Evolutionary conservation across 1,140 invertebrate genomes (phyloP), one percentile per base, ranked within the genome.

Genomic region (Tetramorium simillimum): DNA sequence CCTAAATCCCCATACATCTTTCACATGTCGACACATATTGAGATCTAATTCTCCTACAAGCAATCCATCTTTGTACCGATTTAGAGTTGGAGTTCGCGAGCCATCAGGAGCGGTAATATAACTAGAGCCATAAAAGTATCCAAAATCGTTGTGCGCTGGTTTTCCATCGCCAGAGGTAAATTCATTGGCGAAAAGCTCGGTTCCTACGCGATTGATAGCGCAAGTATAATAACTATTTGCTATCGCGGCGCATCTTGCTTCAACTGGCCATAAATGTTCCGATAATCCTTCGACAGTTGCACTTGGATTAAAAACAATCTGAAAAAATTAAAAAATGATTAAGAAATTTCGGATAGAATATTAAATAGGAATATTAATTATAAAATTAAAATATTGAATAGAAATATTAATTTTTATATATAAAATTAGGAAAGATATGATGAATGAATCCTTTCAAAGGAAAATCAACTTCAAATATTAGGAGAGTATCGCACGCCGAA

Each of bases 271-370:
- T 67, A 99, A 94, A 1, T 99, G 98, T 95, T 99, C 99, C 95
- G 99, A 99, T 53, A 97, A 96, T 58, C 95, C 95, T 2, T 96
- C 96, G 16, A 96, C 97, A 16, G 99, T 99, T n/a, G 99, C 99
- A 6, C 98, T 99, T 24, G 99, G 99, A 96, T 99, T 99, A 93
- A 99, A 99, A 0, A 99, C 99, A 85, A 99, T 99, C 96, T 95
- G 60, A 9, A 89, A 88, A 49, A 49, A 40, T 56, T 14, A 70
- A 43, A 24, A 53, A 14, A 46, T 78, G 28, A 33, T 37, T n/a
- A 14, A 63, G 12, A 37, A 33, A 37, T 5, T 37, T 6, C 3
- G 5, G 1, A 49, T 46, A 33, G 46, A 18, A 24, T 43, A 28
- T 76, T 1, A 10, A 76, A 33, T 65, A 65, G 0, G 9, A 43